These are phyloP conservation scores for Dromiciops gliroides DNA, from an alignment of 2,113 vertebrate species.

Conservation along the genomic window DNA sequence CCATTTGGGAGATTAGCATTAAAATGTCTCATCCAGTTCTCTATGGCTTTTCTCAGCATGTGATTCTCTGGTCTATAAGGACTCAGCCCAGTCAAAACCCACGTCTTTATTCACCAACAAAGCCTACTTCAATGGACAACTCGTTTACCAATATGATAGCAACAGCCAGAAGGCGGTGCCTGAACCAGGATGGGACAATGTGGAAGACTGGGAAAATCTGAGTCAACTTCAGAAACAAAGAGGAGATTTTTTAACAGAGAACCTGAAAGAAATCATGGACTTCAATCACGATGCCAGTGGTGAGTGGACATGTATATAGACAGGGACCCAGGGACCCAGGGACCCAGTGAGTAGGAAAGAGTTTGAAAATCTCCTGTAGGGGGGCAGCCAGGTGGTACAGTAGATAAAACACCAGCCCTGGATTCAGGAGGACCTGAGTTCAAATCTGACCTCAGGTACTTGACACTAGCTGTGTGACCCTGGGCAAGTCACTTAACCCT, in stretches of 20 bases:
- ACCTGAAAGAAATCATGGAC: neutral
- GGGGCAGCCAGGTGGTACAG: no score
- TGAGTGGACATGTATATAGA: neutral
- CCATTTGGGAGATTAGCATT: neutral
- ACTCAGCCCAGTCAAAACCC: rapidly evolving
- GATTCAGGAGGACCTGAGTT: no score
- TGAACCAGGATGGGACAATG: neutral
- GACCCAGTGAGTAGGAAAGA: neutral
- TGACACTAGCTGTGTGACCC: no score
- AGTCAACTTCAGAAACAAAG: neutral
- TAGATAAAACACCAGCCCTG: no score
- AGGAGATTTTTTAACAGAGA: neutral
- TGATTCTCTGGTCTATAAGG: neutral
- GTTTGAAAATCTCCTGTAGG: no score
- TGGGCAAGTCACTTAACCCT: no score
- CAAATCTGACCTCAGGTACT: no score
- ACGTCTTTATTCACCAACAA: neutral
- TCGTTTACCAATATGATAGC: neutral
- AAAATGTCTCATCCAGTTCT: neutral
- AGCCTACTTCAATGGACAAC: neutral
- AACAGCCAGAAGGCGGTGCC: neutral
- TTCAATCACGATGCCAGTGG: rapidly evolving
- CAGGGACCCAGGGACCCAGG: neutral
- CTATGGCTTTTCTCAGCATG: neutral
- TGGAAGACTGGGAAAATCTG: neutral